A percentile compares a stretch with the other conserved stretches of the same genome.
Evolutionary conservation across 2,113 vertebrate genomes (phyloP).

Genomic region (Nothoprocta perdicaria): DNA sequence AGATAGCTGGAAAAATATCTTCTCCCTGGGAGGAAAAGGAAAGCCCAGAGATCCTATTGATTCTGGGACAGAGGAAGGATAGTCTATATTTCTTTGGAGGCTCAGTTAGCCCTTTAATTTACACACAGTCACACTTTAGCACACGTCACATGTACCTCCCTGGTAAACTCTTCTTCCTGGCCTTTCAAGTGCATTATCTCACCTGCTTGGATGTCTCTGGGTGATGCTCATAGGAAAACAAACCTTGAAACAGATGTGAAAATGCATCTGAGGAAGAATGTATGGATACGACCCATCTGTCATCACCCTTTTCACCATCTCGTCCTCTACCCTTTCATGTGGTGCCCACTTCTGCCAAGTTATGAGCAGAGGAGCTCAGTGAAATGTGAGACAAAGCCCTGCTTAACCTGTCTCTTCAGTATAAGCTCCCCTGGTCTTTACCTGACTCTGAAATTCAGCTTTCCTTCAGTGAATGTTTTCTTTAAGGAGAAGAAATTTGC

Average conservation of each 20-base stretch:
- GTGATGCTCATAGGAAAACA: slow-evolving; percentile 5
- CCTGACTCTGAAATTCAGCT: neutral
- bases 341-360: slow-evolving; percentile 44
- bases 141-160: neutral
- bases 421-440: neutral
- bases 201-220: slow-evolving; percentile 23
- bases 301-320: slow-evolving; percentile 40
- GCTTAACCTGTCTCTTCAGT: neutral
- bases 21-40: neutral
- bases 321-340: neutral
- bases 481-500: neutral
- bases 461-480: neutral
- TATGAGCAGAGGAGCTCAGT: neutral
- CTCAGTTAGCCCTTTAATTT: slow-evolving; percentile 15
- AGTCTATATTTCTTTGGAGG: neutral
- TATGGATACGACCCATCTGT: slow-evolving; percentile 24
- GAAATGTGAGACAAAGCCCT: neutral
- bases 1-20: slow-evolving; percentile 3
- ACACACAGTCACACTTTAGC: neutral
- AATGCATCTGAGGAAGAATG: slow-evolving; percentile 12
- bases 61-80: neutral
- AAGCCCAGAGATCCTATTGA: neutral
- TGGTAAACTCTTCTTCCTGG: slow-evolving; percentile 18
- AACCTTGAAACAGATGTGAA: slow-evolving; percentile 49
- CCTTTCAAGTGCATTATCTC: slow-evolving; percentile 22